Evolutionary conservation across 1,140 invertebrate species (phyloP), one percentile per base, ranked within the genome.

Genomic region (Heterodera schachtii): DNA sequence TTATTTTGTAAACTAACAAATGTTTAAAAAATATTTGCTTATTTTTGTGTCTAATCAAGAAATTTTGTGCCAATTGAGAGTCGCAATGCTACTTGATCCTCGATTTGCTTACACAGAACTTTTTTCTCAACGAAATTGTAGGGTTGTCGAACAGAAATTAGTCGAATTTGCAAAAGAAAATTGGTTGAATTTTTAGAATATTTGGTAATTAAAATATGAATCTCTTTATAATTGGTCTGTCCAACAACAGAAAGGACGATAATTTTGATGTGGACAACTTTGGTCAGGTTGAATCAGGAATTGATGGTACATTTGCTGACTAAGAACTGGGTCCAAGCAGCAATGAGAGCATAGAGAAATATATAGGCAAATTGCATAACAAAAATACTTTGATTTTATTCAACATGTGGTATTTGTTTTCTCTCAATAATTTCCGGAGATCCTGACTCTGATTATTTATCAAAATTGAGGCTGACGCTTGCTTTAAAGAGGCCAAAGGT

Each of bases 141-240:
- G n/a, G 19, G n/a, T 73, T 73, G 16, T 73, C 13, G 70, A 73
- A 73, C 69, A 70, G 69, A 4, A 70, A 70, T 70, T 70, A 11
- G 4, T 70, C 11, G 69, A 31, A 70, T 44, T 73, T 44, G 70
- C 13, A 6, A 73, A 73, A 73, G 13, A 7, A 60, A 60, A 13
- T 60, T 16, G 3, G 57, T 60, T 60, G 9, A 9, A n/a, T n/a
- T n/a, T n/a, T 49, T 13, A 60, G 11, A 60, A 16, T 8, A 60
- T 60, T 16, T 60, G 3, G 6, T 60, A 7, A 60, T 9, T n/a
- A n/a, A n/a, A n/a, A 16, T 3, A 60, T 16, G 16, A 60, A 3
- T 60, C 16, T 60, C 57, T 60, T 60, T 13, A 13, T 7, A 60
- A 60, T 60, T 16, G 6, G 3, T 5, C 7, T 3, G n/a, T 3